These are phyloP conservation scores for Grus americana DNA, from an alignment of 2,113 vertebrate genomes.

Conservation along the genomic window DNA sequence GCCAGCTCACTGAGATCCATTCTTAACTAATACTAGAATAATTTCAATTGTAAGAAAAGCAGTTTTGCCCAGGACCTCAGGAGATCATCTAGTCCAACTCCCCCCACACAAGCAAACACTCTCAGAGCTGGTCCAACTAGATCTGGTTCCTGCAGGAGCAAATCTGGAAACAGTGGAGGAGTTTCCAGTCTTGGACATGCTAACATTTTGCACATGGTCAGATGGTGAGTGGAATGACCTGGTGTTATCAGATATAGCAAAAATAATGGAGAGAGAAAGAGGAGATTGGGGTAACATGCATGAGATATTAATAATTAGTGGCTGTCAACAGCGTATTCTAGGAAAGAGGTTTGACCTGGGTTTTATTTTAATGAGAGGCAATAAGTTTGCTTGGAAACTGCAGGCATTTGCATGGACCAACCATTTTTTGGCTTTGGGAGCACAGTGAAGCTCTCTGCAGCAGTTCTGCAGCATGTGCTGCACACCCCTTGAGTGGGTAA, in stretches of 20 bases:
- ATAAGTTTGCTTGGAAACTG: neutral
- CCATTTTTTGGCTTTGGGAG: neutral
- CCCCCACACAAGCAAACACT: neutral
- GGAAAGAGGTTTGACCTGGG: neutral
- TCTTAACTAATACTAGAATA: neutral
- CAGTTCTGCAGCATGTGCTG: neutral
- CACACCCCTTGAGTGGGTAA: neutral
- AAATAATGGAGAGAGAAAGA: neutral
- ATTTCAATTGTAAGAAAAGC: neutral
- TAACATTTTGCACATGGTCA: neutral
- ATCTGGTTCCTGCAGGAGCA: neutral
- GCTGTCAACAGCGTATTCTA: neutral
- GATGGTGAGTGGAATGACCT: neutral
- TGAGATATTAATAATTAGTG: neutral
- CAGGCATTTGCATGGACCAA: neutral
- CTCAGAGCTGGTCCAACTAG: neutral
- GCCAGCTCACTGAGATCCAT: neutral
- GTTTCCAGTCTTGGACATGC: neutral
- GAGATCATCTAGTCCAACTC: neutral
- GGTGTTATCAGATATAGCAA: neutral
- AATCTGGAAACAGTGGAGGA: neutral
- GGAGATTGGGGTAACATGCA: neutral
- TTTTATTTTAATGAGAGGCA: neutral
- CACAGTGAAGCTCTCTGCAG: neutral
- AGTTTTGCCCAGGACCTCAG: neutral